Base-by-base conservation (phyloP, 1,140 invertebrate genomes). In the Apolygus lucorum region DNA sequence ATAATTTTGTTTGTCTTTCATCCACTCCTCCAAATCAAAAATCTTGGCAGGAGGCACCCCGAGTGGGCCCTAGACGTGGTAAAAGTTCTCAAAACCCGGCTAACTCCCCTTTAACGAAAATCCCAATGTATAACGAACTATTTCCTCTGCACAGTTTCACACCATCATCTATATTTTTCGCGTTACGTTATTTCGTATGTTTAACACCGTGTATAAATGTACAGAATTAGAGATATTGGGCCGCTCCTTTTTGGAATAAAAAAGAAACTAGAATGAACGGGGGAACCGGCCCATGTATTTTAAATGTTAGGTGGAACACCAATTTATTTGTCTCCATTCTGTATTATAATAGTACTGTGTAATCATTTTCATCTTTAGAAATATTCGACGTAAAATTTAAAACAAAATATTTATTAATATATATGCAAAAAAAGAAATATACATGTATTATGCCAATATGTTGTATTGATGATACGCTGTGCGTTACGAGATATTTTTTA, bases 241-340 rank as follows among this genome's bases (percentile, higher is more conserved):
- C 22, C 54, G 4, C 4, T 42, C 34, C 34, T 17, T 42, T 42
- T 42, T 42, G 4, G 4, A 42, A 42, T 17, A 42, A 42, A 4
- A 4, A 42, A 42, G 17, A 42, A 42, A 42, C 4, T 8, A 42
- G 34, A 8, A 17, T 42, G 34, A 42, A 8, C 34, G 34, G 34
- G 4, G 34, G 17, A 17, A 49, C 34, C 8, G 34, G 8, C 54
- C 54, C 22, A 11, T 59, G 54, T 59, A 59, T 25, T 29, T 67
- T 67, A 68, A 68, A 68, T 68, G 64, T 67, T 67, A 68, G 28
- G 52, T 59, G 67, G 25, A 68, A 68, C 67, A 68, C 67, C 52
- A 68, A 59, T 68, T 52, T 68, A 27, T 59, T 68, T 59, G 25
- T 68, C 67, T 62, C 52, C 52, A 28, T 59, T 59, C 54, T 59